Evolutionary conservation across 2,888 invertebrate species (phyloP).

Genomic region (Cheilosia scutellata): DNA sequence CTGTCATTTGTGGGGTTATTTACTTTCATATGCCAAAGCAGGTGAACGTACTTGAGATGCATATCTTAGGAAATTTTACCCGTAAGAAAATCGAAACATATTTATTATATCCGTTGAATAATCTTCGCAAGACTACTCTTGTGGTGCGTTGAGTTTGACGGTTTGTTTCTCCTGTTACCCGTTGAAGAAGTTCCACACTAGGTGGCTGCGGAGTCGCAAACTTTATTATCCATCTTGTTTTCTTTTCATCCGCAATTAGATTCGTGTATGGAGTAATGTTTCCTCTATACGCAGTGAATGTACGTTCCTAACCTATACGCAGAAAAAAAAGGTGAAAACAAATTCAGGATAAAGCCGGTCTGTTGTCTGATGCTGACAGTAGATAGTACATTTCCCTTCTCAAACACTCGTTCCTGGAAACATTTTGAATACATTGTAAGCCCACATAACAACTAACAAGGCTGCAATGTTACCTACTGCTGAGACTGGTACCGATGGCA

Average conservation of each 20-base stretch:
- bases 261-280: constrained; percentile 35
- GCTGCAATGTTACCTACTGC: neutral
- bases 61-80: neutral
- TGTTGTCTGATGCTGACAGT: neutral
- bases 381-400: neutral
- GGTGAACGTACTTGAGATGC: neutral
- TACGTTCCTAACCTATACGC: neutral
- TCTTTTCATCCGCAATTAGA: constrained; percentile 3
- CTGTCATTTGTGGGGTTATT: neutral
- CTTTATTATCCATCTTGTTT: constrained; percentile 24
- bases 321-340: constrained; percentile 19
- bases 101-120: constrained; percentile 23
- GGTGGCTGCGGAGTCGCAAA: constrained; percentile 18
- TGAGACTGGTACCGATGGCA: neutral
- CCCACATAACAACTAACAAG: neutral
- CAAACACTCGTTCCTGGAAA: constrained; percentile 5
- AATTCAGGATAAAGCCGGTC: constrained; percentile 14
- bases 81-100: neutral
- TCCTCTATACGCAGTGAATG: constrained; percentile 38
- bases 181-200: constrained; percentile 14
- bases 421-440: neutral
- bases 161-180: neutral
- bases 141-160: neutral
- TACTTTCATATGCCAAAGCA: neutral
- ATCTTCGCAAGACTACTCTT: constrained; percentile 12